phyloP scores from a whole-genome alignment of 2,888 invertebrate species.

The Melieria picta region DNA sequence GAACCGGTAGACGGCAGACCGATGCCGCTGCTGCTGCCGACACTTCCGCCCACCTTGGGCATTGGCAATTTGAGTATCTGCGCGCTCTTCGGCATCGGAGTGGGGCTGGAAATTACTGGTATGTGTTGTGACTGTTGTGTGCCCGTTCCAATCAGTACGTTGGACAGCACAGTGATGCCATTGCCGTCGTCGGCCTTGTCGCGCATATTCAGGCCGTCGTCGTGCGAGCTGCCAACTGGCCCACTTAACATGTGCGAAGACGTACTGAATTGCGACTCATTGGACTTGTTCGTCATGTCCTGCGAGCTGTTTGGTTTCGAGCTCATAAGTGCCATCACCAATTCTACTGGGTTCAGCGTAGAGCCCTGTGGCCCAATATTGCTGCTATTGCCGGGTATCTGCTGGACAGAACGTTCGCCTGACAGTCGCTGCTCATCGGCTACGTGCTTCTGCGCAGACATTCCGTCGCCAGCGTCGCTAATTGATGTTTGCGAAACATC shows the following conservation, averaged over 20 bases:
- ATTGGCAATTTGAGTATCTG: constrained; percentile 51
- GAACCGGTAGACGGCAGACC: constrained; percentile 41
- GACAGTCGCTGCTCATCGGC: constrained; percentile 38
- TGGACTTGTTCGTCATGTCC: constrained; percentile 55
- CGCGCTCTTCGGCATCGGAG: constrained; percentile 47
- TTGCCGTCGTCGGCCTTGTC: constrained; percentile 54
- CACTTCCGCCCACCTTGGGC: constrained; percentile 56
- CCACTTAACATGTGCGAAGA: constrained; percentile 41
- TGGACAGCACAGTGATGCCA: constrained; percentile 61
- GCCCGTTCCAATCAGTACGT: constrained; percentile 54
- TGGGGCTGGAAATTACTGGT: constrained; percentile 63
- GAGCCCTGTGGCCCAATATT: constrained; percentile 42
- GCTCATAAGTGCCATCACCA: constrained; percentile 71
- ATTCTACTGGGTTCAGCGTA: constrained; percentile 71
- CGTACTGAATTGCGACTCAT: constrained; percentile 53
- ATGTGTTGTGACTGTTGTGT: constrained; percentile 56
- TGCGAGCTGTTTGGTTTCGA: constrained; percentile 52
- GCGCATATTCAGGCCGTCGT: constrained; percentile 45
- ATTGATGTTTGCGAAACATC: constrained; percentile 47
- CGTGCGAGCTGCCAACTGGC: constrained; percentile 42
- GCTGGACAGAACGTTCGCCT: constrained; percentile 37
- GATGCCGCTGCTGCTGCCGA: constrained; percentile 53
- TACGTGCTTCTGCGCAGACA: constrained; percentile 40
- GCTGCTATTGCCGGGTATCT: constrained; percentile 40
- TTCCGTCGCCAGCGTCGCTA: constrained; percentile 24